These are phyloP conservation scores for Megamerina dolium DNA, from an alignment of 2,888 invertebrate species.

Conservation along the genomic window DNA sequence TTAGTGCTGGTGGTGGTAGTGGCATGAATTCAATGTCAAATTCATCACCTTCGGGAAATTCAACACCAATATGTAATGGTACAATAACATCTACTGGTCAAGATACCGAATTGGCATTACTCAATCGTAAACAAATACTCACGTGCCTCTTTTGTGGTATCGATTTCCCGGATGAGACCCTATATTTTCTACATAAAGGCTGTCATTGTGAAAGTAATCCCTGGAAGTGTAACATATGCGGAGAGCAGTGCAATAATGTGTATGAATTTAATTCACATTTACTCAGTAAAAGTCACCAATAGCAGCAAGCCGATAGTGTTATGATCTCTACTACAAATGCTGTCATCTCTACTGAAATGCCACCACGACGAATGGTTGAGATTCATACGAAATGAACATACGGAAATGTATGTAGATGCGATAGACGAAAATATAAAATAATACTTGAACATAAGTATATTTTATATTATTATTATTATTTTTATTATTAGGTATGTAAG, in stretches of 20 bases:
- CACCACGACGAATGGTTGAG: background rate
- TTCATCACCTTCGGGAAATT: constrained; percentile 32
- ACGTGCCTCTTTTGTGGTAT: constrained; percentile 91
- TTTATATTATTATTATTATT: no score
- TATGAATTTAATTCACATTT: constrained; percentile 97
- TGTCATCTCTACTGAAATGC: no score
- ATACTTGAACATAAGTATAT: no score
- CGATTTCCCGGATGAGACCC: constrained; percentile 89
- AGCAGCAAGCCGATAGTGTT: constrained; percentile 42
- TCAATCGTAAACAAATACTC: constrained; percentile 53
- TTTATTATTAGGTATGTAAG: no score
- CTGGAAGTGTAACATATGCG: constrained; percentile 96
- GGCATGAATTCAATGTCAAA: constrained; percentile 21
- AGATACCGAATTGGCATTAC: constrained; percentile 52
- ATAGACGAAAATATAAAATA: no score
- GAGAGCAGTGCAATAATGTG: constrained; percentile 88
- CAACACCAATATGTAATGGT: constrained; percentile 54
- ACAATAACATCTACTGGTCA: constrained; percentile 68
- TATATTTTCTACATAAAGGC: constrained; percentile 95
- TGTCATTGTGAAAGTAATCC: constrained; percentile 97
- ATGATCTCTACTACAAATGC: no score
- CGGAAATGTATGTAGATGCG: no score
- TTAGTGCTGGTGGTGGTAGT: constrained; percentile 21
- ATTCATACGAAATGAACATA: constrained; percentile 11
- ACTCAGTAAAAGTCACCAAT: constrained; percentile 88